phyloP scores from a whole-genome alignment of 2,797 vertebrate species.

The Cephalopachus bancanus region DNA sequence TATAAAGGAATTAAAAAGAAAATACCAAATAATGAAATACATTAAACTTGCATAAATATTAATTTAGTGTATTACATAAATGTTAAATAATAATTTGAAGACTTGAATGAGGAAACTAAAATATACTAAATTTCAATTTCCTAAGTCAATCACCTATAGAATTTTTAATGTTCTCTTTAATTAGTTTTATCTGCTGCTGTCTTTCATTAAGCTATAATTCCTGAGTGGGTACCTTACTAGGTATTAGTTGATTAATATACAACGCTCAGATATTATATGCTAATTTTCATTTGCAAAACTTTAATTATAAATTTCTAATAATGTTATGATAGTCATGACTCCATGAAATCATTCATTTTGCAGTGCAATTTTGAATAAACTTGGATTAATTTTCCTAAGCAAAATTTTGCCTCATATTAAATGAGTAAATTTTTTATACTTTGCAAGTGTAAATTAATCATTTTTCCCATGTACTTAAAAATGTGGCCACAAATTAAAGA shows the following conservation, averaged over 20 bases:
- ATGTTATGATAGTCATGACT: slow-evolving; percentile 85
- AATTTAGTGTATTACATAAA: background rate
- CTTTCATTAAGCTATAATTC: slow-evolving; percentile 86
- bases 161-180: slow-evolving; percentile 83
- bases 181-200: slow-evolving; percentile 85
- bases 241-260: slow-evolving; percentile 80
- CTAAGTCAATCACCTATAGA: slow-evolving; percentile 78
- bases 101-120: background rate
- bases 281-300: slow-evolving; percentile 86
- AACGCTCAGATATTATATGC: slow-evolving; percentile 83
- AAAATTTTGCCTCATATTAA: slow-evolving; percentile 30
- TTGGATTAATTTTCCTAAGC: slow-evolving; percentile 55
- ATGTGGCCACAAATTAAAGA: slow-evolving; percentile 52
- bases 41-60: background rate
- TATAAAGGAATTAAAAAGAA: background rate
- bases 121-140: slow-evolving; percentile 75
- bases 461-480: background rate
- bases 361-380: slow-evolving; percentile 67
- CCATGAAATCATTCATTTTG: slow-evolving; percentile 79
- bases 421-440: slow-evolving; percentile 56
- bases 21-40: slow-evolving; percentile 9
- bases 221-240: slow-evolving; percentile 83
- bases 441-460: slow-evolving; percentile 25
- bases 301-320: slow-evolving; percentile 86
- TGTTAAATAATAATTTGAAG: slow-evolving; percentile 43